Evolutionary conservation across 2,888 invertebrate genomes (phyloP), one percentile per base, ranked within the genome.

Genomic region (Agrenia bidenticulata): DNA sequence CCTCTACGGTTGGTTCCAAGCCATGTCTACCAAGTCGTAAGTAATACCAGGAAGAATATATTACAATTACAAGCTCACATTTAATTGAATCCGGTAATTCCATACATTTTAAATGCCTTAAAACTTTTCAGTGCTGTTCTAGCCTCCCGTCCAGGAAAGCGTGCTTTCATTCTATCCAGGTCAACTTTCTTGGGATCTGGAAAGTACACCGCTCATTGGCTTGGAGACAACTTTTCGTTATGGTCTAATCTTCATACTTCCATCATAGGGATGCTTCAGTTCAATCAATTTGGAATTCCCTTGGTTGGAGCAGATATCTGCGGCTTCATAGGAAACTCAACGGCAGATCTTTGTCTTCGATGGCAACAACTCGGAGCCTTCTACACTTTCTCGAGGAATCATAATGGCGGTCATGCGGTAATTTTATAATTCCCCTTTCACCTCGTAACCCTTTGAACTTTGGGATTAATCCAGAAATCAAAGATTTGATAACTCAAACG

Each of bases 101-200:
- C 23, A 7, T 23, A 51, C 9, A 23, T 17, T 19, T 15, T 24
- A 23, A 51, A 23, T 19, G 13, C 19, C 19, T 7, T 51, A 23
- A 23, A 15, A 24, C 7, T 23, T 7, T 51, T 5, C 19, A 49
- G 49, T 9, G 49, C 49, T 9, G 49, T 49, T 9, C 17, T 49
- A 15, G 51, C 51, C 13, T 4, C 51, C 19, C 49, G 13, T 49
- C 49, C 49, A 7, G 51, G 51, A 23, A 86, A 85, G 77, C 84
- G 91, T 58, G 89, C 88, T 59, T 89, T 89, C 80, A 85, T 92
- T 66, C 87, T 93, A 74, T 88, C 89, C 0, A 84, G 93, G 21
- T 86, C 91, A 0, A 86, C 89, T 1, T 92, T 88, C 81, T 83
- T 88, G 24, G 92, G 92, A 0, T 83, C 85, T 49, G 90, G 90